Conservation (phyloP, 2,113 vertebrate species). For the Cynocephalus volans region DNA sequence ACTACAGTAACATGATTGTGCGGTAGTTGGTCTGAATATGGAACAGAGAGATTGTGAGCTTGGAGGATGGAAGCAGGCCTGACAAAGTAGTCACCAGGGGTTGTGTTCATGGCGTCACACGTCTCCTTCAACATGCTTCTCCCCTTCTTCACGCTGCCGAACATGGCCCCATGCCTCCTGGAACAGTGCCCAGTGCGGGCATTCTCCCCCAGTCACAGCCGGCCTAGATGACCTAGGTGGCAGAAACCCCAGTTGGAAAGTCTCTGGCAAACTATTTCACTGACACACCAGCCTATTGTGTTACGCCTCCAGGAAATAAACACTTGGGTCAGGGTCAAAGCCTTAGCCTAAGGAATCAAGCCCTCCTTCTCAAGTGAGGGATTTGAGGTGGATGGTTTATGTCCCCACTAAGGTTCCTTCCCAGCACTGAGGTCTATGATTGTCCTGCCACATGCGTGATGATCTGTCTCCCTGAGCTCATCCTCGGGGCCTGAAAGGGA, state of each 20-base stretch:
- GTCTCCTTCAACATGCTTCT: neutral
- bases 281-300: neutral
- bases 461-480: too few species aligned
- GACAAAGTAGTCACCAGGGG: too few species aligned
- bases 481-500: too few species aligned
- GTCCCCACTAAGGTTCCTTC: rapidly evolving
- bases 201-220: neutral
- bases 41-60: neutral
- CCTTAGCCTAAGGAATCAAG: neutral
- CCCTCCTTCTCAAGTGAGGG: neutral
- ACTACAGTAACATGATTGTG: neutral
- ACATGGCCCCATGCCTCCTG: rapidly evolving
- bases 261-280: neutral
- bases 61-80: neutral
- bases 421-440: too few species aligned
- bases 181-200: neutral
- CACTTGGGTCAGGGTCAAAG: neutral
- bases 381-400: neutral
- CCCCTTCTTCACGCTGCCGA: neutral
- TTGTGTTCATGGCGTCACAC: neutral
- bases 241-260: neutral
- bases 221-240: too few species aligned
- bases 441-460: too few species aligned
- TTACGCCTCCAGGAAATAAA: neutral
- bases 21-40: rapidly evolving